Percentiles rank a stretch among this genome's conserved stretches.
Evolutionary conservation across 2,888 invertebrate genomes (phyloP).

Genomic region (Phytoseiulus persimilis): DNA sequence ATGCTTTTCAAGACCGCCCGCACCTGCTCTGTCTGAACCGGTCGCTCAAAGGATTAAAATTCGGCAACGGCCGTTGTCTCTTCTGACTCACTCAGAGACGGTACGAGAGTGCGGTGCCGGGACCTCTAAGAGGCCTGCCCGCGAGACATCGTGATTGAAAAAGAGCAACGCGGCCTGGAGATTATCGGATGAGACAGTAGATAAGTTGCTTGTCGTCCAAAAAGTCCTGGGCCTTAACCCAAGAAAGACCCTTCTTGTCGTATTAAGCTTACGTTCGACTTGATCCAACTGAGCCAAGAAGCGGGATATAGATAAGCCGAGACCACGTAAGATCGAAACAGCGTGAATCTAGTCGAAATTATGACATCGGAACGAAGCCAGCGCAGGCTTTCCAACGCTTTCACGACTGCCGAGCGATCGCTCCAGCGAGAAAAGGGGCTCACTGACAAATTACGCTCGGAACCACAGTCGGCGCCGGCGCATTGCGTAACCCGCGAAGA

Average conservation of each 20-base stretch:
- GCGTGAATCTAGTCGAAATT: neutral
- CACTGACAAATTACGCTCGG: neutral
- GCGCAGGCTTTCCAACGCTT: neutral
- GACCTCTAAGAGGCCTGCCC: too few species aligned
- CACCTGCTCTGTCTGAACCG: neutral
- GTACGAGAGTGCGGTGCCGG: too few species aligned
- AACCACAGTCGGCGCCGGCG: neutral
- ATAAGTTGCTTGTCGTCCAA: neutral
- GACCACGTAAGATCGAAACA: neutral
- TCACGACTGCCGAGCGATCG: neutral
- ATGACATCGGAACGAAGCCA: neutral
- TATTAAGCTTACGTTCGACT: neutral
- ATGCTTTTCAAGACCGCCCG: neutral
- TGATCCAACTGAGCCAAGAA: neutral
- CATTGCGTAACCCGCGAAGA: neutral
- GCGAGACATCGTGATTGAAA: too few species aligned
- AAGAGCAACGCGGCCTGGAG: too few species aligned
- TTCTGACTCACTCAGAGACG: too few species aligned
- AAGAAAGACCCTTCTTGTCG: neutral
- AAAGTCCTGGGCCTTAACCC: neutral
- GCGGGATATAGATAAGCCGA: neutral
- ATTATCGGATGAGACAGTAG: too few species aligned
- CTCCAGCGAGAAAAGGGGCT: neutral
- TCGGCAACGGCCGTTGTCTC: too few species aligned
- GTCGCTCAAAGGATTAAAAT: neutral